These are phyloP conservation scores for Ailuropoda melanoleuca DNA, from an alignment of 2,113 vertebrate species.

Conservation along the genomic window DNA sequence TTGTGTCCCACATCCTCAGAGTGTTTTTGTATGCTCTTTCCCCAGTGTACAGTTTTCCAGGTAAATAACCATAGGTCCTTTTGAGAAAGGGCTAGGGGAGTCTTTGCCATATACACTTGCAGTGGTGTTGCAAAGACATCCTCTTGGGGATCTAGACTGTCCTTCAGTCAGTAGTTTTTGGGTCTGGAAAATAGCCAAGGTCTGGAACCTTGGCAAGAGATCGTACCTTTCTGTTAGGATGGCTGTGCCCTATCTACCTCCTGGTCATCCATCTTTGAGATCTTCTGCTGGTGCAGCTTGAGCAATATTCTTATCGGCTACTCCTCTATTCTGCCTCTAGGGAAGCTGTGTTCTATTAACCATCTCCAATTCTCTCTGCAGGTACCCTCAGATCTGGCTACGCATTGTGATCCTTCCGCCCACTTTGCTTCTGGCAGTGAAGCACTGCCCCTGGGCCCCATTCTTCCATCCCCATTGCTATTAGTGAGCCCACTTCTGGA, in stretches of 20 bases:
- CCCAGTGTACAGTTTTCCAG: neutral
- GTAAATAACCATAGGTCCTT: neutral
- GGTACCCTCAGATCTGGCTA: neutral
- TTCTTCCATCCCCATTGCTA: neutral
- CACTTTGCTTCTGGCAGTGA: neutral
- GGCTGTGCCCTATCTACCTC: neutral
- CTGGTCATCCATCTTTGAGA: neutral
- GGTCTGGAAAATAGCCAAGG: neutral
- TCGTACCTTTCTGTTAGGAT: neutral
- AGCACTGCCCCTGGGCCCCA: neutral
- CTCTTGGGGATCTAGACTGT: neutral
- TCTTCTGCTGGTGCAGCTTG: neutral
- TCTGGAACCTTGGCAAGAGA: neutral
- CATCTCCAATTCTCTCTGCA: neutral
- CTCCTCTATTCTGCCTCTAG: neutral
- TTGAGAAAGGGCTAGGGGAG: neutral
- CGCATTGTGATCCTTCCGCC: neutral
- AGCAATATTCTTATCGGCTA: neutral
- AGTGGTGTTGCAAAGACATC: neutral
- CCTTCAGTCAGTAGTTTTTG: neutral
- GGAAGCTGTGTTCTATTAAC: neutral
- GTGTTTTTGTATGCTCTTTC: neutral
- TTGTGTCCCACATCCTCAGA: neutral
- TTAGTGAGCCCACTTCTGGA: neutral
- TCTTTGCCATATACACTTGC: neutral